Percentiles rank a stretch among this genome's conserved stretches.
Conservation (phyloP, 2,797 vertebrate genomes). For the Gymnopithys bicolor region DNA sequence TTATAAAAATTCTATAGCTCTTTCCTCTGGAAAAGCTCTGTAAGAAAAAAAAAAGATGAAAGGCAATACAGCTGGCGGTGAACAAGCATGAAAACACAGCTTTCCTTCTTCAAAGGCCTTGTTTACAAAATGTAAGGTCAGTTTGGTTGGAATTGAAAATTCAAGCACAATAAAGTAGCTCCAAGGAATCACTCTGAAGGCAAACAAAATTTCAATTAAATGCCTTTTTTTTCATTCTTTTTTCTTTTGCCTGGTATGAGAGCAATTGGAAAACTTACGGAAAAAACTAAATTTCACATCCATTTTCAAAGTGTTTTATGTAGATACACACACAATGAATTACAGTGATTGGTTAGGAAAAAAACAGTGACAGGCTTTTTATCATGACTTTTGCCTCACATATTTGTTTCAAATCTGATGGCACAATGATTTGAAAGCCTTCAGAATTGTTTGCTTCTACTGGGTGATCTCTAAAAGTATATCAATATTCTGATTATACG, state of each 20-base stretch:
- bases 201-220: slow-evolving; percentile 16
- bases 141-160: slow-evolving; percentile 13
- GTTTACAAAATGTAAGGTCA: slow-evolving; percentile 44
- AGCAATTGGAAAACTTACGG: background rate
- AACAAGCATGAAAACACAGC: slow-evolving; percentile 1
- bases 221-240: background rate
- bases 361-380: background rate
- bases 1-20: slow-evolving; percentile 27
- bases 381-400: background rate
- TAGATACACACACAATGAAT: background rate
- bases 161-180: background rate
- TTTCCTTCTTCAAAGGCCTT: slow-evolving; percentile 36
- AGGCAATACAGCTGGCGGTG: background rate
- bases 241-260: background rate
- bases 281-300: background rate
- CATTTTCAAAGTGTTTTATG: slow-evolving; percentile 7
- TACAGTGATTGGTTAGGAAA: background rate
- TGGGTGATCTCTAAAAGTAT: background rate
- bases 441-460: background rate
- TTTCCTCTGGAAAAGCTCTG: slow-evolving; percentile 20
- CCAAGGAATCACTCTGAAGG: slow-evolving; percentile 12
- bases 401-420: background rate
- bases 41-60: slow-evolving; percentile 28
- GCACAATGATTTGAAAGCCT: background rate
- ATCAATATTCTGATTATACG: slow-evolving; percentile 31